Base-by-base conservation (phyloP, 2,888 invertebrate genomes). In the Drosophila formosana region DNA sequence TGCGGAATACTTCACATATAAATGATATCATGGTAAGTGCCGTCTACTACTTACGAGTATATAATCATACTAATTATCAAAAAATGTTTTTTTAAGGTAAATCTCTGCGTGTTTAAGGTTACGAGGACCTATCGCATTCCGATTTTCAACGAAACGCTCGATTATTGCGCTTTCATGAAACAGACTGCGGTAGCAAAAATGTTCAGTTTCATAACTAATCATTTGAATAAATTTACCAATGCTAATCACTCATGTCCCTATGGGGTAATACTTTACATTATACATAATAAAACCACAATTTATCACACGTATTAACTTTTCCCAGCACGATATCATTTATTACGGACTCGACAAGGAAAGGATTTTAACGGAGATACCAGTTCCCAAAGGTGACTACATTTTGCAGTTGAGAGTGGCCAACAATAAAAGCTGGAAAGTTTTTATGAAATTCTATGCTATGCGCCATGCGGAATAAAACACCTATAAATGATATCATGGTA, bases 401-500 rank as follows among this genome's bases (percentile, higher is more conserved):
- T 13, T 70, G 2, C 18, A 53, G 0, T 0, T 79, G 18, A 61
- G 50, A 9, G 11, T 75, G 1, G 30, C 39, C 0, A 43, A 50
- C 9, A 32, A 65, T 11, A 68, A 66, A 5, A 80, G 74, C 7
- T 68, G 60, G 68, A 57, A 41, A 37, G 43, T 47, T 3, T 41
- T 32, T 0, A 7, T 81, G 0, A 55, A 34, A 8, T 3, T 75
- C 3, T 47, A 45, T 41, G 11, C 6, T n/a, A n/a, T n/a, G n/a
- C 3, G 43, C 6, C 0, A 2, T 81, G 5, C 47, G 13, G 4
- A 62, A 63, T 23, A 5, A 58, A 0, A 18, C 18, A 18, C 72
- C 72, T 3, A 8, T 80, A 1, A 25, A 83, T 63, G 56, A 78
- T 1, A 7, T 84, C 4, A 47, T 37, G 2, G 80, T 82, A 52